Base-by-base conservation (phyloP, 2,888 invertebrate genomes). In the Osmoderma eremita region DNA sequence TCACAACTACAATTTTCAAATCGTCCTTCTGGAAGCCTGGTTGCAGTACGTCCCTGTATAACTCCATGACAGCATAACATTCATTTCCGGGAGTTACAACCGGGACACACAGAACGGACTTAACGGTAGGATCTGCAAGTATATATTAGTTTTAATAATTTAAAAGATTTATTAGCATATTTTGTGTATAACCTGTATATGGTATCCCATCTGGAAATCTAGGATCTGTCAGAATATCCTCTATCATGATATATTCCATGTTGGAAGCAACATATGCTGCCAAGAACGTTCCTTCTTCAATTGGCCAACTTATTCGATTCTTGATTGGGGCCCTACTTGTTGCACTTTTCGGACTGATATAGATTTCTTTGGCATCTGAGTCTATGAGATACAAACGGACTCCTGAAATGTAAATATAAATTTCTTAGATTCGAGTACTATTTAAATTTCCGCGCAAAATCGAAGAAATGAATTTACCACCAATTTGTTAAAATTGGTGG, bases 71-170 rank as follows among this genome's bases (percentile, higher is more conserved):
- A 1, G 87, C 88, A 65, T 86, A 85, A 72, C 87, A 87, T 0
- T 85, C 85, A 0, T 86, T 85, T 63, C 87, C 86, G 0, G 87
- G 86, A 38, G 86, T 86, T 1, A 88, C 82, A 0, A 89, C 81
- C 1, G 89, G 89, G 76, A 88, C 84, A 72, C 87, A 86, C 0
- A 88, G 78, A 0, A 88, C 87, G 0, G 84, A 83, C 76, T 86
- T 86, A 0, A 87, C 85, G 62, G 85, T 84, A 24, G 86, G 81
- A 69, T 78, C 86, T 87, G 83, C 13, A 76, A 71, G n/a, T 30
- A 30, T 30, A 4, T 24, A 18, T 1, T 13, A 1, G n/a, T 10
- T 38, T 15, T 13, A 38, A 22, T 12, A 38, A 39, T 15, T n/a
- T n/a, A n/a, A n/a, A n/a, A n/a, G n/a, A n/a, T n/a, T n/a, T n/a